These are phyloP conservation scores for Scolopax mira DNA, from an alignment of 2,113 vertebrate genomes.

Conservation along the genomic window DNA sequence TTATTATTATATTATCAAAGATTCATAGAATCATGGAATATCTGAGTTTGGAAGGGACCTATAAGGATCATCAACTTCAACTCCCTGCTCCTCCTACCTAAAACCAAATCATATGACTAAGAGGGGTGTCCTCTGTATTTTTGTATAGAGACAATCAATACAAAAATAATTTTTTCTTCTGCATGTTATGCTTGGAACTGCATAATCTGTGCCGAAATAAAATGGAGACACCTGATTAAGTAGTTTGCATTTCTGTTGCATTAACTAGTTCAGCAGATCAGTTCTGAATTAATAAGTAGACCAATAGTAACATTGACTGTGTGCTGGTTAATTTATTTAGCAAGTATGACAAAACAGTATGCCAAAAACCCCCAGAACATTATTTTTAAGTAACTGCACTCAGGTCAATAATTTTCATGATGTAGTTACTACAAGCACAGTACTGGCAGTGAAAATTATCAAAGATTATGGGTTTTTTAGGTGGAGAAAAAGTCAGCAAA, in stretches of 20 bases:
- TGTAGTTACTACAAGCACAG: not conserved
- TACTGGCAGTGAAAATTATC: not conserved
- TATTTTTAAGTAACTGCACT: not conserved
- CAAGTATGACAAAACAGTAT: not conserved
- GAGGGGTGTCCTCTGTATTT: not conserved
- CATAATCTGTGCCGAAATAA: not conserved
- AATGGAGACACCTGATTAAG: not conserved
- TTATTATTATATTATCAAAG: not conserved
- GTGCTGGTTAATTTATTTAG: not conserved
- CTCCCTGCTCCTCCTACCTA: not conserved
- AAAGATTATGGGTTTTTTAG: not conserved
- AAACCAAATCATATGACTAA: not conserved
- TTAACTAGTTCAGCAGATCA: not conserved
- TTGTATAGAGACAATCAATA: not conserved
- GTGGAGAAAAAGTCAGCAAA: not conserved
- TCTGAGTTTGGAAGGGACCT: not conserved
- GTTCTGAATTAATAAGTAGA: not conserved
- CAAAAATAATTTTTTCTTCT: not conserved
- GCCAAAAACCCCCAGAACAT: accelerated
- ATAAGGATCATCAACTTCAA: not conserved
- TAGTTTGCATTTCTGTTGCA: not conserved
- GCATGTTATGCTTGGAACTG: not conserved
- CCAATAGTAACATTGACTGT: not conserved
- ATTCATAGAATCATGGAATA: not conserved
- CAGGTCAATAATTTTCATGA: not conserved